These are phyloP conservation scores for Poecilia latipinna DNA, from an alignment of 2,113 vertebrate species.

Conservation along the genomic window DNA sequence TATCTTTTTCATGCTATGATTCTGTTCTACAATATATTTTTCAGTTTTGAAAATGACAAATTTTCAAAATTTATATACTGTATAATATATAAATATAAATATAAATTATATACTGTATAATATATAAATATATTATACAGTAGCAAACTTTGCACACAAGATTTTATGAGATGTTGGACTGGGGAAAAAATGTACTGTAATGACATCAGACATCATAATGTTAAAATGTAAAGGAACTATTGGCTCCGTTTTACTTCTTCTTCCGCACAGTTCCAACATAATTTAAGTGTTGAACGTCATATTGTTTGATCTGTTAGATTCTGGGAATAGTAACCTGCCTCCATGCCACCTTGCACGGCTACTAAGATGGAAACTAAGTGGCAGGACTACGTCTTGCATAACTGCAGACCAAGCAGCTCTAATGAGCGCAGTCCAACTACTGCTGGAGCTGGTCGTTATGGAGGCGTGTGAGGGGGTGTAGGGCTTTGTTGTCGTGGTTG, in stretches of 20 bases:
- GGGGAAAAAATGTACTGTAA: too few relatives aligned
- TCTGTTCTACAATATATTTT: too few relatives aligned
- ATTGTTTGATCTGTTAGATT: neutral
- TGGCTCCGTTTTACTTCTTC: neutral
- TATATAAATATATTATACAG: too few relatives aligned
- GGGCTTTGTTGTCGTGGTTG: conserved; percentile 24
- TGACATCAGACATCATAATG: too few relatives aligned
- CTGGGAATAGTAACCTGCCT: neutral
- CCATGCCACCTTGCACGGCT: conserved; percentile 8
- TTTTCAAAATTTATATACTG: too few relatives aligned
- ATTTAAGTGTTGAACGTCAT: neutral
- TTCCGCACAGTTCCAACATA: neutral
- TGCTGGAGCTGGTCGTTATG: conserved; percentile 29
- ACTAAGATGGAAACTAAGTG: conserved; percentile 28
- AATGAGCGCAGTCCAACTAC: conserved; percentile 39
- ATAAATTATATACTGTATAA: too few relatives aligned
- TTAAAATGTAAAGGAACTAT: too few relatives aligned
- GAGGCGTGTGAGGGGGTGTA: conserved; percentile 41
- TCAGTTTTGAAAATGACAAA: too few relatives aligned
- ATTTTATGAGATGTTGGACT: too few relatives aligned
- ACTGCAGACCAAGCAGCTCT: conserved; percentile 24
- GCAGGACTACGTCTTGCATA: conserved; percentile 20
- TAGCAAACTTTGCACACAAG: too few relatives aligned
- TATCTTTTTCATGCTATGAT: too few relatives aligned
- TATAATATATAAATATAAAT: too few relatives aligned